These are phyloP conservation scores for Teleopsis dalmanni DNA, from an alignment of 1,140 invertebrate genomes.

Conservation along the genomic window DNA sequence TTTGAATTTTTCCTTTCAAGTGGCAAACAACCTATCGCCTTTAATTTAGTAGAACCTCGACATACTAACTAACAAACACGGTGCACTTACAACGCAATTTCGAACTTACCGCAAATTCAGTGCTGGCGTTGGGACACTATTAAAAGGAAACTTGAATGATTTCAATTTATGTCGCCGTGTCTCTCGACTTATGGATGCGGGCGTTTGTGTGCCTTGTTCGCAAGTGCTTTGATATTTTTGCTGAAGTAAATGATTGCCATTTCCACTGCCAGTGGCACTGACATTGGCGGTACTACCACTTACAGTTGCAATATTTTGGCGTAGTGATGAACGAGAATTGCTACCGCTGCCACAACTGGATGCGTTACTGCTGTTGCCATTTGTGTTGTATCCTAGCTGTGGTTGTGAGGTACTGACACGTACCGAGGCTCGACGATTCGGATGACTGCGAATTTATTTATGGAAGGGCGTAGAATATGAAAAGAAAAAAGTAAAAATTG, in stretches of 20 bases:
- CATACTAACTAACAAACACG: too few species aligned
- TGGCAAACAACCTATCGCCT: too few species aligned
- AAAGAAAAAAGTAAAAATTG: not conserved
- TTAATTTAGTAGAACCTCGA: too few species aligned
- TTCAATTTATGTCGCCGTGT: conserved; percentile 57
- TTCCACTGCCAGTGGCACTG: not conserved
- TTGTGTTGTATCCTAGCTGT: conserved; percentile 30
- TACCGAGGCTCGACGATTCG: conserved; percentile 36
- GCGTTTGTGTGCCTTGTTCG: conserved; percentile 61
- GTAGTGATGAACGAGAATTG: not conserved
- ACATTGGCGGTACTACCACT: conserved; percentile 3
- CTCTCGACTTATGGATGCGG: conserved; percentile 58
- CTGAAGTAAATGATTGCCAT: conserved; percentile 13
- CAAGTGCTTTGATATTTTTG: conserved; percentile 29
- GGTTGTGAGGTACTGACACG: conserved; percentile 28
- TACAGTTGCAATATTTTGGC: conserved; percentile 4
- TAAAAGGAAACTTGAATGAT: conserved; percentile 58
- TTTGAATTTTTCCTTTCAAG: too few species aligned
- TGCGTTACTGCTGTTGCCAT: conserved; percentile 11
- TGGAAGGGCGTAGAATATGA: not conserved
- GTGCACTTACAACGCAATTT: too few species aligned
- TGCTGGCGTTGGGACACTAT: conserved; percentile 52
- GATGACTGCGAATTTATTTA: conserved; percentile 29
- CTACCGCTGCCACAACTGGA: not conserved
- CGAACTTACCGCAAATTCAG: conserved; percentile 53